These are phyloP conservation scores for Cryptoleucopteryx plumbea DNA, from an alignment of 2,113 vertebrate genomes.

Conservation along the genomic window DNA sequence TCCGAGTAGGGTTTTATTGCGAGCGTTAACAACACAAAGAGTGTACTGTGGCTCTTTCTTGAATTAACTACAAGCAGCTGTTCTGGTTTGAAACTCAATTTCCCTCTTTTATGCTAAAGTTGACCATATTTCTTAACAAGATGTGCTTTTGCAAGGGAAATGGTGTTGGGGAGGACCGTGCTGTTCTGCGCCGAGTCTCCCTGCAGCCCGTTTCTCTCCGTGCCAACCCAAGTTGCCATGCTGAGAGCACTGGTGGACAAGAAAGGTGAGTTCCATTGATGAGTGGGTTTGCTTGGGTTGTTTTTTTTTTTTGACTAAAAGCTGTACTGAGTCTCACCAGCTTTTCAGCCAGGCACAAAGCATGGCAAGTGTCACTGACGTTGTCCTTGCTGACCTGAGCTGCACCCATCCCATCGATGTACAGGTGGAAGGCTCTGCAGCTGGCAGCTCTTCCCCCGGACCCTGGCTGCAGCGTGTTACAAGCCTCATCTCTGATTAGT, in stretches of 20 bases:
- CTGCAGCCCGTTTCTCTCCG: rapidly evolving
- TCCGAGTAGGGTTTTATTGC: background rate
- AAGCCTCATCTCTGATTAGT: slow-evolving; percentile 26
- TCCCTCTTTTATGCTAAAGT: background rate
- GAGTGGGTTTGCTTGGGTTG: background rate
- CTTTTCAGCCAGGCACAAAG: background rate
- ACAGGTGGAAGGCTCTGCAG: background rate
- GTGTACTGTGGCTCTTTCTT: background rate
- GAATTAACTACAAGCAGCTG: slow-evolving; percentile 10
- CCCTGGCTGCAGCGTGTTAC: background rate
- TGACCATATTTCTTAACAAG: background rate
- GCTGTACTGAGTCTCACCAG: background rate
- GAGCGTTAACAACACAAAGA: background rate
- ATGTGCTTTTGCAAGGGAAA: background rate
- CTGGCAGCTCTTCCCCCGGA: background rate
- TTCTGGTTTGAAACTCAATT: slow-evolving; percentile 7
- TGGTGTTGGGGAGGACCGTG: rapidly evolving
- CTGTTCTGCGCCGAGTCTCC: background rate
- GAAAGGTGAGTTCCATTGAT: background rate
- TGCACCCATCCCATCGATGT: background rate
- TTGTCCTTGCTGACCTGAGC: background rate
- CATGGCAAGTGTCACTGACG: background rate
- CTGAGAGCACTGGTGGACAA: background rate
- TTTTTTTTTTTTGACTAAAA: background rate
- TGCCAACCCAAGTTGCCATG: background rate